Conservation (phyloP, 1,140 invertebrate species). For the Rhopalosiphum padi region DNA sequence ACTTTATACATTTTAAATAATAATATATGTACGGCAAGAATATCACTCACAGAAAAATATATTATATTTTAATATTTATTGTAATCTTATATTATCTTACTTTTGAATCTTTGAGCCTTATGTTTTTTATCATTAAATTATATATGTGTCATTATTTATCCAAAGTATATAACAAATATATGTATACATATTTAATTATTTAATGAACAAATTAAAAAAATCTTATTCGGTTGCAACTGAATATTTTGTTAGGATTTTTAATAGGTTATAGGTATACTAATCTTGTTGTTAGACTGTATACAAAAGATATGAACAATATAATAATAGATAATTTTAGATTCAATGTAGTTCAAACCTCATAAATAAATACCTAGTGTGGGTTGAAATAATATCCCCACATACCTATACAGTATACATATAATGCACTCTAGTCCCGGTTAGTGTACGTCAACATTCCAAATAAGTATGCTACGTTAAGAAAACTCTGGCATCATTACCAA, state of each 20-base stretch:
- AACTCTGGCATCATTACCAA: constrained; percentile 12
- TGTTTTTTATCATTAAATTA: no score
- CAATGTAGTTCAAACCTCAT: neutral
- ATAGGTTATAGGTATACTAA: neutral
- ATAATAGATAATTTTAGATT: constrained; percentile 35
- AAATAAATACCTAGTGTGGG: constrained; percentile 30
- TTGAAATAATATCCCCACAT: constrained; percentile 4
- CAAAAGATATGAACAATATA: neutral
- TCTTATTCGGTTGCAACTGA: neutral
- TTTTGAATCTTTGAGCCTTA: no score
- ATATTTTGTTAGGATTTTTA: neutral
- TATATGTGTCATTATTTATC: no score
- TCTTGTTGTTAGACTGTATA: neutral
- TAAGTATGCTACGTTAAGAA: constrained; percentile 14
- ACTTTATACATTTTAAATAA: no score
- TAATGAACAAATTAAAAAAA: neutral
- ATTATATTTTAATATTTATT: neutral
- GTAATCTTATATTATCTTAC: neutral
- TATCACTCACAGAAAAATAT: no score
- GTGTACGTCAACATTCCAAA: constrained; percentile 43
- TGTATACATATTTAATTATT: neutral
- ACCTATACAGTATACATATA: neutral
- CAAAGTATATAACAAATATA: neutral
- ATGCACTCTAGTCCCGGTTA: neutral
- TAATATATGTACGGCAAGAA: no score